Evolutionary conservation across 2,888 invertebrate genomes (phyloP).

Genomic region (Toxonevra muliebris): DNA sequence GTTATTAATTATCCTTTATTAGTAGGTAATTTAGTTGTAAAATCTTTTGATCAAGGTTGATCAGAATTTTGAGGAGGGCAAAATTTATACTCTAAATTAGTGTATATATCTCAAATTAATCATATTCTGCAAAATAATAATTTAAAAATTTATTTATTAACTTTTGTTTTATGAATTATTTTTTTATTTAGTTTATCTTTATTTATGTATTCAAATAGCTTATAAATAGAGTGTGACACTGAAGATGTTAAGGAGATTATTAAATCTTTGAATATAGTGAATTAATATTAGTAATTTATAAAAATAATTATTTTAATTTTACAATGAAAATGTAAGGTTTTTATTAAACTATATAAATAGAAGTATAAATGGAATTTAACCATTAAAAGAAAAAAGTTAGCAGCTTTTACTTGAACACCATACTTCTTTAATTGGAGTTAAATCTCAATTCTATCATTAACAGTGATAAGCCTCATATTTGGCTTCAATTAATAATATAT

Average conservation of each 20-base stretch:
- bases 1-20: slow-evolving; percentile 29
- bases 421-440: slow-evolving; percentile 71
- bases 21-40: slow-evolving; percentile 62
- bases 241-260: slow-evolving; percentile 65
- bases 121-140: slow-evolving; percentile 65
- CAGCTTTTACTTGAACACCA: slow-evolving; percentile 68
- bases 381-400: slow-evolving; percentile 70
- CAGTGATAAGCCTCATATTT: slow-evolving; percentile 70
- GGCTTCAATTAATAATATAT: slow-evolving; percentile 60
- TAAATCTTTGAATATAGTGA: slow-evolving; percentile 52
- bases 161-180: slow-evolving; percentile 63
- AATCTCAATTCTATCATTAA: slow-evolving; percentile 50
- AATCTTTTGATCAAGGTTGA: slow-evolving; percentile 67
- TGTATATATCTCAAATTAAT: slow-evolving; percentile 63
- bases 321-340: slow-evolving; percentile 75
- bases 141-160: slow-evolving; percentile 66
- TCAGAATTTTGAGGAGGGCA: slow-evolving; percentile 65
- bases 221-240: slow-evolving; percentile 65
- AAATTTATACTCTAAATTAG: slow-evolving; percentile 61
- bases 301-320: slow-evolving; percentile 67
- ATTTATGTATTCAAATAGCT: slow-evolving; percentile 63
- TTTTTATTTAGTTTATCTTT: slow-evolving; percentile 54
- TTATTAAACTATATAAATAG: slow-evolving; percentile 68
- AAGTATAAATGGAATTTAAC: slow-evolving; percentile 52
- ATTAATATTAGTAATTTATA: slow-evolving; percentile 55